A percentile compares a stretch with the other conserved stretches of the same genome.
phyloP scores from a whole-genome alignment of 2,113 vertebrate species.

The Tenebrosternarchus preto region DNA sequence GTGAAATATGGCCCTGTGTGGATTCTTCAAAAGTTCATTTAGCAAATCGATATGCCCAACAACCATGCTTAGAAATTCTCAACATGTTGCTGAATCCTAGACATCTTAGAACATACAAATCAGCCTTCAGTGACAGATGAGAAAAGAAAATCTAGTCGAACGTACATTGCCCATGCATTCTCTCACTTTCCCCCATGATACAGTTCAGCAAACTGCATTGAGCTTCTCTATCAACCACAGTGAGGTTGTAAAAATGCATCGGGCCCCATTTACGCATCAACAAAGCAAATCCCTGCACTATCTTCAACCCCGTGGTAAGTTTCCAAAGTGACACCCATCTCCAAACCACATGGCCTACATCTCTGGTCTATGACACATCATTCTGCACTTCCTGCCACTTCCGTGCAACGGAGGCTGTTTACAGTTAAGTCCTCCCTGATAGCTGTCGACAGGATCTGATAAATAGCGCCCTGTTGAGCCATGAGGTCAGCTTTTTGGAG shows the following conservation, averaged over 20 bases:
- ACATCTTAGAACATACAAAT: constrained; percentile 54
- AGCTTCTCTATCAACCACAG: constrained; percentile 11
- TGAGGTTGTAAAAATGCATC: constrained; percentile 26
- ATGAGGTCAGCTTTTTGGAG: constrained; percentile 69
- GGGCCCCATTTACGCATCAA: constrained; percentile 40
- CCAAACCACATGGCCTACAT: not conserved
- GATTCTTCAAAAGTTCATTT: constrained; percentile 79
- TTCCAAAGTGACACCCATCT: constrained; percentile 8
- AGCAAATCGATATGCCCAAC: constrained; percentile 69
- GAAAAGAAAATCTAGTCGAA: constrained; percentile 50
- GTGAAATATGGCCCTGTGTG: constrained; percentile 75
- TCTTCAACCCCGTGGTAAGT: constrained; percentile 15
- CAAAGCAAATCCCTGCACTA: not conserved
- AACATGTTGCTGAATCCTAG: constrained; percentile 60
- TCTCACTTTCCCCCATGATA: not conserved
- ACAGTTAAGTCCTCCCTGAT: constrained; percentile 40
- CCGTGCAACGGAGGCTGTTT: constrained; percentile 26
- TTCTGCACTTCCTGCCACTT: constrained; percentile 27
- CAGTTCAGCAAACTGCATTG: not conserved
- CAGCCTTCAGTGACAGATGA: constrained; percentile 55
- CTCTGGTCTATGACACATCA: constrained; percentile 7
- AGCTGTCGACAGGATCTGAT: constrained; percentile 54
- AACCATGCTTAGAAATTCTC: constrained; percentile 65
- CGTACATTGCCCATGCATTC: constrained; percentile 32
- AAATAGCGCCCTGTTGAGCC: constrained; percentile 53